phyloP scores from a whole-genome alignment of 2,888 invertebrate genomes.

The Orthosia cruda region DNA sequence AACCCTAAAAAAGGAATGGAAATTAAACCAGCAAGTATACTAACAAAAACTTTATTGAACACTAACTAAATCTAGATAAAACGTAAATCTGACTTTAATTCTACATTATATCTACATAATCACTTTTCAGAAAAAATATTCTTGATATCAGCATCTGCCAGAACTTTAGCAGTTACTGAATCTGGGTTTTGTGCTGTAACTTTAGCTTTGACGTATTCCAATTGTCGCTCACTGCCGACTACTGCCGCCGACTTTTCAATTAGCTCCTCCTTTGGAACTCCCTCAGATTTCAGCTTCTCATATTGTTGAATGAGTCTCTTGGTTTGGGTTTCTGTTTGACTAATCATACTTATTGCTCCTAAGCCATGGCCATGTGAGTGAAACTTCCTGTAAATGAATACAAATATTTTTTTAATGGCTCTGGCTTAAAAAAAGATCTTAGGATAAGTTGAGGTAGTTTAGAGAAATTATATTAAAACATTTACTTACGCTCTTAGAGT shows the following conservation, averaged over 20 bases:
- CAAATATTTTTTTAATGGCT: neutral
- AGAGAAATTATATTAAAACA: neutral
- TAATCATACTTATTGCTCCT: conserved; percentile 91
- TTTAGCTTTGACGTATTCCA: conserved; percentile 71
- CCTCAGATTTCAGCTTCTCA: conserved; percentile 91
- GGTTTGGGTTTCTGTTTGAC: conserved; percentile 89
- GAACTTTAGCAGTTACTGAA: conserved; percentile 80
- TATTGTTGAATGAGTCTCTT: conserved; percentile 93
- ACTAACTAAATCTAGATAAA: conserved; percentile 42
- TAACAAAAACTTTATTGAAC: conserved; percentile 41
- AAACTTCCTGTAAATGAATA: conserved; percentile 91
- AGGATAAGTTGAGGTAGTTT: neutral
- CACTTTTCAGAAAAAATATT: conserved; percentile 82
- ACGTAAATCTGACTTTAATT: conserved; percentile 4
- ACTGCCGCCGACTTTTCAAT: conserved; percentile 81
- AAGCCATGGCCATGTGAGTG: conserved; percentile 92
- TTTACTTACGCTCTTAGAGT: conserved; percentile 95
- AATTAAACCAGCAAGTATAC: neutral
- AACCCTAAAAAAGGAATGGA: neutral
- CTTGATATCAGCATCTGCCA: conserved; percentile 80
- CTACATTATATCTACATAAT: conserved; percentile 14
- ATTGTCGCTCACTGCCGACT: conserved; percentile 77
- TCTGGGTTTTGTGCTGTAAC: conserved; percentile 74
- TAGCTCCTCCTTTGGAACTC: conserved; percentile 90
- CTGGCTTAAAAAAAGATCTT: neutral